These are phyloP conservation scores for Tachina lurida DNA, from an alignment of 2,888 invertebrate species.

Conservation along the genomic window DNA sequence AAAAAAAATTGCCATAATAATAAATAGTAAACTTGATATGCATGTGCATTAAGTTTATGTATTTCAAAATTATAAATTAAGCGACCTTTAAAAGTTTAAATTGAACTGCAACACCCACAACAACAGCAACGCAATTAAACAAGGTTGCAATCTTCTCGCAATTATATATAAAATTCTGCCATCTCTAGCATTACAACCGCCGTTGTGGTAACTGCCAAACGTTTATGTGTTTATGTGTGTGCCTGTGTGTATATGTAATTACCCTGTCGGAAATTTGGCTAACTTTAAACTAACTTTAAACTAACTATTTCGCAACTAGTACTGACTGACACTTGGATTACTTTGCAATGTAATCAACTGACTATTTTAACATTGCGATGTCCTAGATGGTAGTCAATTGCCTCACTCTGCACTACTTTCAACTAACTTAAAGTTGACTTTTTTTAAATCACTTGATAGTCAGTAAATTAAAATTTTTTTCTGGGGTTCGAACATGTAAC, in stretches of 20 bases:
- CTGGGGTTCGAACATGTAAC: no score
- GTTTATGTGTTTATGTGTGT: neutral
- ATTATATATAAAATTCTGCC: neutral
- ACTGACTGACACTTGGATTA: no score
- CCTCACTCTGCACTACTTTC: no score
- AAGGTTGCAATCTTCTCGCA: constrained; percentile 15
- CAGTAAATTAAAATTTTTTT: no score
- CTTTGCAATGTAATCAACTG: no score
- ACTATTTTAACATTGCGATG: no score
- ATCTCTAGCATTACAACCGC: constrained; percentile 43
- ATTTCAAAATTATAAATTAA: constrained; percentile 5
- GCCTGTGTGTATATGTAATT: constrained; percentile 2
- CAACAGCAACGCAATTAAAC: constrained; percentile 22
- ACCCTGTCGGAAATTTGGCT: no score
- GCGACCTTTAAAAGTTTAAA: constrained; percentile 40
- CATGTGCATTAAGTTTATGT: neutral
- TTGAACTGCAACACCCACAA: constrained; percentile 38
- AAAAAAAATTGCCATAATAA: neutral
- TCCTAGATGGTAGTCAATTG: no score
- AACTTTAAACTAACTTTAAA: no score
- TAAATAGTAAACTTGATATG: constrained; percentile 1
- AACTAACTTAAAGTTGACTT: no score
- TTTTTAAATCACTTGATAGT: no score
- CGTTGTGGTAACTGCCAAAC: constrained; percentile 30
- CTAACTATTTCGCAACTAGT: no score